Evolutionary conservation across 2,888 invertebrate species (phyloP), one percentile per base, ranked within the genome.

Genomic region (Cephonodes hylas): DNA sequence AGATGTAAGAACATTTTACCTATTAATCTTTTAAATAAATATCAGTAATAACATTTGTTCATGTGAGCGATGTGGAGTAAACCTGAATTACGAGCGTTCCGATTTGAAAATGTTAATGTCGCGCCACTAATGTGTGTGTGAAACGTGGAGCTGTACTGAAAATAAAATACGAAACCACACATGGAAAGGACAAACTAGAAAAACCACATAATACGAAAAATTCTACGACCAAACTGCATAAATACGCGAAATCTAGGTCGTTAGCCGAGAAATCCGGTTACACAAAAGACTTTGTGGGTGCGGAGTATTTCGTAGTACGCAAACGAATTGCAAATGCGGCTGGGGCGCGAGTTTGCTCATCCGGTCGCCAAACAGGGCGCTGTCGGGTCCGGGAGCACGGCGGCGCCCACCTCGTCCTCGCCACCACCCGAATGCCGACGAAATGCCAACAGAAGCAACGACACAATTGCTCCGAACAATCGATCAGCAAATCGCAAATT

Each of bases 261-360:
- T 88, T 85, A 87, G 82, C 84, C 80, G 82, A 80, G 80, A 86
- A 88, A 89, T 86, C 83, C 80, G 77, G 83, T 86, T 81, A 85
- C 84, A 84, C 85, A 85, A 86, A 86, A 86, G 85, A 83, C 80
- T 85, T 79, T 78, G 83, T 82, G 79, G 78, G 79, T 79, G 82
- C 78, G 75, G 83, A 85, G 81, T 82, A 84, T 85, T 85, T 84
- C 78, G 85, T 79, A 84, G 84, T 83, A 84, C 74, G 75, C 82
- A 85, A 85, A 85, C 85, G 86, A 85, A 84, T 83, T 82, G 85
- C 84, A 85, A 85, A 86, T 84, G 83, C 81, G 77, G 81, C 77
- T 70, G 71, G 72, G 76, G 74, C 76, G 77, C 75, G 77, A 80
- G 85, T 86, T 85, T 85, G 80, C 79, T 84, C 82, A 83, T 77